phyloP scores from a whole-genome alignment of 2,888 invertebrate genomes.

The Xestia c-nigrum region DNA sequence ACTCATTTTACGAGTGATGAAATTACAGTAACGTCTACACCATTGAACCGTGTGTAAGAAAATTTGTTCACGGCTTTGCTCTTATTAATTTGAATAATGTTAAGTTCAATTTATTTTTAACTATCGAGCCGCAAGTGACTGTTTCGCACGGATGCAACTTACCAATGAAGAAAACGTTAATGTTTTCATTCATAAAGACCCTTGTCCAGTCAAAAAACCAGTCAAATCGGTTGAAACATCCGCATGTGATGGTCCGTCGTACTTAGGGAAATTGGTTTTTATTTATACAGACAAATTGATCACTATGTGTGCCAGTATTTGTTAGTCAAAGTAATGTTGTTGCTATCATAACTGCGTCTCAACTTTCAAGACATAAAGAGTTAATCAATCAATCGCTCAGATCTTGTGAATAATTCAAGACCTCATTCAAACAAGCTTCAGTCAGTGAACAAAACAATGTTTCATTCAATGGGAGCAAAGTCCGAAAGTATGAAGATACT shows the following conservation, averaged over 20 bases:
- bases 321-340: not conserved
- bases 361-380: not conserved
- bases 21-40: slow-evolving; percentile 78
- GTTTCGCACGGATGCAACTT: not conserved
- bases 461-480: slow-evolving; percentile 41
- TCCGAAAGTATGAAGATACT: slow-evolving; percentile 7
- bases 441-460: slow-evolving; percentile 39
- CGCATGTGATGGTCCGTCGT: not conserved
- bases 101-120: not conserved
- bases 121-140: not conserved
- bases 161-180: not conserved
- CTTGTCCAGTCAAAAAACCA: not conserved
- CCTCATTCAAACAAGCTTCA: slow-evolving; percentile 27
- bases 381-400: slow-evolving; percentile 11
- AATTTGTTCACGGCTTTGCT: not conserved
- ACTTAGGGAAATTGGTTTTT: not conserved
- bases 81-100: not conserved
- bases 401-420: slow-evolving; percentile 19
- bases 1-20: slow-evolving; percentile 97
- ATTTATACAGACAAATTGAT: not conserved
- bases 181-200: not conserved
- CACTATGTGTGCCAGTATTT: not conserved
- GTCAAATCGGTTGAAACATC: not conserved
- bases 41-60: slow-evolving; percentile 14
- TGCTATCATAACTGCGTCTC: slow-evolving; percentile 9